Evolutionary conservation across 1,140 invertebrate genomes (phyloP).

Genomic region (Drosophila seguyi): DNA sequence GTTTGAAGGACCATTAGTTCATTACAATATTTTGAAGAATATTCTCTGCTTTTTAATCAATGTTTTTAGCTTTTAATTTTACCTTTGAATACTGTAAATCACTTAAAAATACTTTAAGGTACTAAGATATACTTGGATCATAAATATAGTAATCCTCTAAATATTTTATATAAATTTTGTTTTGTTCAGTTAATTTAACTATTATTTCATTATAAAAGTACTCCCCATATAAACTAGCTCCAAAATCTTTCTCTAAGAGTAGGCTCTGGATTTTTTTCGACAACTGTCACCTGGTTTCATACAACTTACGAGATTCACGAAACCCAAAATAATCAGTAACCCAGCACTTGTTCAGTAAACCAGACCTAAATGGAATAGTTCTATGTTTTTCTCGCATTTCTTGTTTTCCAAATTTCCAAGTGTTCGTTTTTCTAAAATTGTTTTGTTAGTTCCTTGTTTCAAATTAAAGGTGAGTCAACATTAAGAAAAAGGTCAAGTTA

Average conservation of each 20-base stretch:
- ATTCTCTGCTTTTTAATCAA: no score
- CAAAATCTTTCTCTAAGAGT: not conserved
- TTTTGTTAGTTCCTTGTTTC: not conserved
- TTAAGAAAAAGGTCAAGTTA: no score
- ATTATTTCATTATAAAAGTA: no score
- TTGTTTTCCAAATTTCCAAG: not conserved
- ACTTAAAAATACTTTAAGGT: no score
- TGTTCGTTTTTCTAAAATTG: not conserved
- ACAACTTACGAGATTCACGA: not conserved
- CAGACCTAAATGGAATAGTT: slow-evolving; percentile 17
- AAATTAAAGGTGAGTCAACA: not conserved
- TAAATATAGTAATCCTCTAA: no score
- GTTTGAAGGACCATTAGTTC: no score
- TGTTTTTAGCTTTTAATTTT: no score
- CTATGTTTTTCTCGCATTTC: slow-evolving; percentile 17
- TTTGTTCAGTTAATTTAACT: no score
- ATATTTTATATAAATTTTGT: no score
- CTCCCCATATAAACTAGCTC: not conserved
- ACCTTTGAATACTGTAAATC: no score
- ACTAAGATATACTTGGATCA: no score
- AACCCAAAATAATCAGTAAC: not conserved
- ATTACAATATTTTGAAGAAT: no score
- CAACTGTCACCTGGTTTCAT: slow-evolving; percentile 10
- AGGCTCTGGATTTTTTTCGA: not conserved
- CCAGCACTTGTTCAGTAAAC: not conserved